Evolutionary conservation across 2,888 invertebrate genomes (phyloP).

Genomic region (Morpho helenor): DNA sequence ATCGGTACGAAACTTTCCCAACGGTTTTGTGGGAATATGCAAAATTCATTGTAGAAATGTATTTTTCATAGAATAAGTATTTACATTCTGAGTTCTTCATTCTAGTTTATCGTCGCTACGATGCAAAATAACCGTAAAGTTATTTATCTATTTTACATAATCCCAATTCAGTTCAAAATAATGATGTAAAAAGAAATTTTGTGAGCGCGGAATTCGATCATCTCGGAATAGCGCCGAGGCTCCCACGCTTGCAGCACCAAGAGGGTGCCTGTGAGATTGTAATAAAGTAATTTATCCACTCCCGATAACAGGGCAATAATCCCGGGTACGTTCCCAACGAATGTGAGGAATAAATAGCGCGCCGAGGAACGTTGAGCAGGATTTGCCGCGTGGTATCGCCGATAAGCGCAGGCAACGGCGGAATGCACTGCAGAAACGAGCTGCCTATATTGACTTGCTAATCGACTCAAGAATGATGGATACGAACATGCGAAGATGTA

Average conservation of each 20-base stretch:
- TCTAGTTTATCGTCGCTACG: conserved; percentile 10
- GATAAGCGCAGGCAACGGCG: conserved; percentile 32
- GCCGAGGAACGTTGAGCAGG: conserved; percentile 28
- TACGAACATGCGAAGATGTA: conserved; percentile 12
- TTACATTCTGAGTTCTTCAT: no score
- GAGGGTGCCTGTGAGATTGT: conserved; percentile 59
- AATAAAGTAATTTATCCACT: conserved; percentile 75
- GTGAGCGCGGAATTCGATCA: conserved; percentile 55
- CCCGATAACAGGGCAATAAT: conserved; percentile 71
- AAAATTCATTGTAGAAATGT: no score
- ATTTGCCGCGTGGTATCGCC: conserved; percentile 34
- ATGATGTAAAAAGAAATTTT: conserved; percentile 56
- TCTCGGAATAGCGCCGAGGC: conserved; percentile 52
- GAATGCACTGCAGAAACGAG: conserved; percentile 20
- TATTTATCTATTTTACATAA: conserved; percentile 43
- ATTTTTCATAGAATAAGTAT: no score
- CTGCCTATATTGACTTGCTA: conserved; percentile 27
- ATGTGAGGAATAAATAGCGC: conserved; percentile 52
- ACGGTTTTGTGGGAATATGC: background rate
- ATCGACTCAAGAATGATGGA: conserved; percentile 25
- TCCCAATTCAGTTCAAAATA: conserved; percentile 42
- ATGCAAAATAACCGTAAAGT: conserved; percentile 31
- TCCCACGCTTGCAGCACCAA: conserved; percentile 33
- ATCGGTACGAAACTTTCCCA: background rate
- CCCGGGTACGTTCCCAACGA: conserved; percentile 38